These are phyloP conservation scores for Unio pictorum DNA, from an alignment of 2,888 invertebrate genomes.

Conservation along the genomic window DNA sequence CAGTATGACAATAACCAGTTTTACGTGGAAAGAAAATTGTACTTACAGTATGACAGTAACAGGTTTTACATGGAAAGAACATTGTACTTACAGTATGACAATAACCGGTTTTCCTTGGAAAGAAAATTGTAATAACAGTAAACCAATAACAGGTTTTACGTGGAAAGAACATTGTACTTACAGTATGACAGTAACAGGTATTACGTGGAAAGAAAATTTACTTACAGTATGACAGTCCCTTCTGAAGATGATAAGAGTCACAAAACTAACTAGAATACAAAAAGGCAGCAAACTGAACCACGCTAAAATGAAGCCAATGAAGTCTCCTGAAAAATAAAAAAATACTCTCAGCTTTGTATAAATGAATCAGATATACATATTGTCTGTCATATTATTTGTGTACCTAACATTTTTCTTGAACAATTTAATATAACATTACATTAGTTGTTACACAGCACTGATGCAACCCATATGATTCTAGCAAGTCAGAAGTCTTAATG, in stretches of 20 bases:
- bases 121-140: constrained; percentile 79
- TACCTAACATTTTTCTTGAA: too few relatives aligned
- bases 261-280: constrained; percentile 86
- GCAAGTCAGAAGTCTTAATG: too few relatives aligned
- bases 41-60: constrained; percentile 88
- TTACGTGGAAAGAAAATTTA: constrained; percentile 24
- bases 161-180: constrained; percentile 73
- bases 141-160: neutral
- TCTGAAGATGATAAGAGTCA: constrained; percentile 88
- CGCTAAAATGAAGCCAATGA: constrained; percentile 86
- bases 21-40: constrained; percentile 1
- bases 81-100: constrained; percentile 85
- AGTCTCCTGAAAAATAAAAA: constrained; percentile 81
- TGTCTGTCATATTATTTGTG: too few relatives aligned
- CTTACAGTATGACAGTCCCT: constrained; percentile 93
- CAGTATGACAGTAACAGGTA: constrained; percentile 83
- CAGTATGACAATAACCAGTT: constrained; percentile 80
- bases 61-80: neutral
- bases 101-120: neutral
- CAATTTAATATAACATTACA: too few relatives aligned
- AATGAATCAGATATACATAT: neutral
- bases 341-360: neutral
- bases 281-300: constrained; percentile 87
- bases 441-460: too few relatives aligned
- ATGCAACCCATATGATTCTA: too few relatives aligned